Percentiles rank a stretch among this genome's conserved stretches.
These are phyloP conservation scores for Hypomecis punctinalis DNA, from an alignment of 2,888 invertebrate species.

Conservation along the genomic window DNA sequence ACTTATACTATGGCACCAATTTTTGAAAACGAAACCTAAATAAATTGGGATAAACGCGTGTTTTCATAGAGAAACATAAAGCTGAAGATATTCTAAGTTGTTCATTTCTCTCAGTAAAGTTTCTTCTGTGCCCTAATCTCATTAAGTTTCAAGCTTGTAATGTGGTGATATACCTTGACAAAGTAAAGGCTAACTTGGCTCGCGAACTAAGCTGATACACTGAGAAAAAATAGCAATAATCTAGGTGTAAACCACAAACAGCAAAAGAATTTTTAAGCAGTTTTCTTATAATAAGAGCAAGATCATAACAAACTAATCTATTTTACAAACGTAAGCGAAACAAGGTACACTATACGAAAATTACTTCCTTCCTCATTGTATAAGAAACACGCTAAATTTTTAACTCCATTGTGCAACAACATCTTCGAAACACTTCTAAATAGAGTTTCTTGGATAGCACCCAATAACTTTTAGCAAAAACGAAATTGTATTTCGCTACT, in stretches of 20 bases:
- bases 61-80: too few relatives aligned
- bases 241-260: background rate
- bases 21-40: too few relatives aligned
- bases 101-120: too few relatives aligned
- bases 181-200: too few relatives aligned
- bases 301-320: conserved; percentile 6
- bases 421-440: conserved; percentile 9
- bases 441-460: conserved; percentile 7
- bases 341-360: background rate
- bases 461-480: conserved; percentile 17
- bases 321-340: background rate
- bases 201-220: too few relatives aligned
- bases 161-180: too few relatives aligned
- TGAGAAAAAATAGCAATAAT: background rate
- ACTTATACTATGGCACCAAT: too few relatives aligned
- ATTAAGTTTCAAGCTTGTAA: too few relatives aligned
- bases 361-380: background rate
- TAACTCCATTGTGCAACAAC: conserved; percentile 6
- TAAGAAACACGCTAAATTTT: background rate
- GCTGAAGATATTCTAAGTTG: too few relatives aligned
- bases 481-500: conserved; percentile 18
- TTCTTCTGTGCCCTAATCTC: too few relatives aligned
- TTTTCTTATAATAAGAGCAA: conserved; percentile 1
- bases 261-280: conserved; percentile 17
- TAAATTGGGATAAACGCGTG: too few relatives aligned